Percentiles rank a stretch among this genome's conserved stretches.
These are phyloP conservation scores for Australoheros facetus DNA, from an alignment of 2,797 vertebrate genomes.

Conservation along the genomic window DNA sequence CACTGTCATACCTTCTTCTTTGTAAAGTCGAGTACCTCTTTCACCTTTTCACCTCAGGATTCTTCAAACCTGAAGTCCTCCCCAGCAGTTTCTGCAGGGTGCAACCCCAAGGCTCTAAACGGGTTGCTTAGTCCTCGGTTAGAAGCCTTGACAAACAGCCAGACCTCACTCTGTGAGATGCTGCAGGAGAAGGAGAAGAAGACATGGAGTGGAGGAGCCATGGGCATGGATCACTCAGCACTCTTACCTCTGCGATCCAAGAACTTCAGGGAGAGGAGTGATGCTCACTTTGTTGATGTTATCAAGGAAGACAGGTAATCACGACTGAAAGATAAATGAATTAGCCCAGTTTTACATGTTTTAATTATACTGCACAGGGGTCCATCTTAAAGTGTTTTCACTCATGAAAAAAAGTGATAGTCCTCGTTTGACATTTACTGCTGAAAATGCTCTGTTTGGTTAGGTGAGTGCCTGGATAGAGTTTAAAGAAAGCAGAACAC, in stretches of 20 bases:
- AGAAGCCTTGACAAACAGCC: slow-evolving; percentile 91
- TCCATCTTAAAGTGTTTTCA: too few relatives aligned
- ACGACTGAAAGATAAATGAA: not conserved
- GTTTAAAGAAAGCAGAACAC: too few relatives aligned
- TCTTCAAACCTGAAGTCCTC: slow-evolving; percentile 58
- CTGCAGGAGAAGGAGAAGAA: slow-evolving; percentile 93
- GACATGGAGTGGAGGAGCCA: slow-evolving; percentile 80
- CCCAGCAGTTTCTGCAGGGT: slow-evolving; percentile 75
- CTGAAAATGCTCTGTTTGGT: too few relatives aligned
- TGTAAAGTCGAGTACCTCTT: slow-evolving; percentile 3
- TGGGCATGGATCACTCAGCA: slow-evolving; percentile 91
- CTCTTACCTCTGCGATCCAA: slow-evolving; percentile 95
- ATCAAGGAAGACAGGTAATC: slow-evolving; percentile 97
- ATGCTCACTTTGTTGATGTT: slow-evolving; percentile 97
- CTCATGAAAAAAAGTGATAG: too few relatives aligned
- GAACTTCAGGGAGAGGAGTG: slow-evolving; percentile 96
- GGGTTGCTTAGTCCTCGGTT: slow-evolving; percentile 90
- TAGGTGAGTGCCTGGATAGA: too few relatives aligned
- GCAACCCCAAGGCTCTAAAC: slow-evolving; percentile 87
- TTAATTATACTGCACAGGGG: too few relatives aligned
- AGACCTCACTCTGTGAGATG: slow-evolving; percentile 95
- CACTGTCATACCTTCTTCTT: not conserved
- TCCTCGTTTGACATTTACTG: too few relatives aligned
- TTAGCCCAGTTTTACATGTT: not conserved
- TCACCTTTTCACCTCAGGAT: slow-evolving; percentile 48